Percentiles rank a stretch among this genome's conserved stretches.
phyloP scores from a whole-genome alignment of 2,113 vertebrate genomes.

The Dromiciops gliroides region DNA sequence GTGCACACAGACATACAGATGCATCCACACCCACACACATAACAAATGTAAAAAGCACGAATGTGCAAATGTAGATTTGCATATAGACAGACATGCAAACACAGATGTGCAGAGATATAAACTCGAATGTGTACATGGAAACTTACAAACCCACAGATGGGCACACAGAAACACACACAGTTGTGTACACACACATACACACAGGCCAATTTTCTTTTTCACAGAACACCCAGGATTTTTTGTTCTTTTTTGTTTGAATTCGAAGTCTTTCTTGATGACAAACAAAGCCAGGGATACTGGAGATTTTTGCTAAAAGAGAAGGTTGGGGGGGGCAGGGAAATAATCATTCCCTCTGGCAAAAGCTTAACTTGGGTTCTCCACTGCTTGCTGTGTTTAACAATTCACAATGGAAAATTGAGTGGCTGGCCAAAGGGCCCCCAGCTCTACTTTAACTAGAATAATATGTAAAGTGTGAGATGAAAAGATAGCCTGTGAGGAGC shows the following conservation, averaged over 20 bases:
- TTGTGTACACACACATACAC: not conserved
- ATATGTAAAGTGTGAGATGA: constrained; percentile 69
- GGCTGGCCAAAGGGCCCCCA: constrained; percentile 58
- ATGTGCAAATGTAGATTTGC: not conserved
- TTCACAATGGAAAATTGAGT: constrained; percentile 57
- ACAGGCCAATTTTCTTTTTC: constrained; percentile 41
- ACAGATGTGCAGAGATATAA: not conserved
- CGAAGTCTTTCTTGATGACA: constrained; percentile 57
- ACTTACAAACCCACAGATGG: accelerated
- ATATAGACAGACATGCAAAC: not conserved
- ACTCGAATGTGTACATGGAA: not conserved
- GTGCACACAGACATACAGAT: not conserved
- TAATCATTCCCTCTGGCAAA: constrained; percentile 50
- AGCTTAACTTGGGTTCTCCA: constrained; percentile 43
- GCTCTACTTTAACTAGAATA: constrained; percentile 64
- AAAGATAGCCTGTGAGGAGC: constrained; percentile 14
- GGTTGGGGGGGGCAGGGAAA: not conserved
- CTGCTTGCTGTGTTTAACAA: constrained; percentile 64
- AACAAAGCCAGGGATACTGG: constrained; percentile 65
- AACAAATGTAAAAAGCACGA: not conserved
- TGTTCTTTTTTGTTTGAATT: constrained; percentile 66
- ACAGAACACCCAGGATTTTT: constrained; percentile 58
- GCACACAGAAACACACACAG: not conserved
- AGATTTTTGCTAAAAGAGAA: constrained; percentile 60
- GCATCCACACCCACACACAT: not conserved